Percentiles rank a stretch among this genome's conserved stretches.
These are phyloP conservation scores for Habropoda laboriosa DNA, from an alignment of 1,140 invertebrate species.

Conservation along the genomic window DNA sequence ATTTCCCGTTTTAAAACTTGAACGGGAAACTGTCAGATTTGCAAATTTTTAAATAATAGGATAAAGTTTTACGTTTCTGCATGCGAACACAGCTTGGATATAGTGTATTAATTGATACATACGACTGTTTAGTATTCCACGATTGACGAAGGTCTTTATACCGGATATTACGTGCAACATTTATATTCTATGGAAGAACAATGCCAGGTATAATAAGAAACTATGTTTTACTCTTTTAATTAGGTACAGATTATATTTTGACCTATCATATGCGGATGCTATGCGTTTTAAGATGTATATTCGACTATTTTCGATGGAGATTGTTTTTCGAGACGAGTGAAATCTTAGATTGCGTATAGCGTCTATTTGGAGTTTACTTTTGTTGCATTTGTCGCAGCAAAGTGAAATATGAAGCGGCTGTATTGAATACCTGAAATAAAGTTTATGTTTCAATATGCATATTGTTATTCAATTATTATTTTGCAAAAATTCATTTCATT, in stretches of 20 bases:
- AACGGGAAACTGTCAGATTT: not conserved
- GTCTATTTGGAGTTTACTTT: not conserved
- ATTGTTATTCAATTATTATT: too few relatives aligned
- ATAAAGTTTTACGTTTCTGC: not conserved
- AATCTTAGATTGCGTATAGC: not conserved
- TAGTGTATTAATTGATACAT: slow-evolving; percentile 9
- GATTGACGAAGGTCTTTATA: not conserved
- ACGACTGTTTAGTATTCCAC: slow-evolving; percentile 5
- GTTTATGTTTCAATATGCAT: not conserved
- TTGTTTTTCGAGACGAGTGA: slow-evolving; percentile 13
- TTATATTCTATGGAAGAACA: not conserved
- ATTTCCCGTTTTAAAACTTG: not conserved
- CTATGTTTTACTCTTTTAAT: not conserved
- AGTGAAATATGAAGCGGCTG: slow-evolving; percentile 51
- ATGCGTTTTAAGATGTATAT: not conserved
- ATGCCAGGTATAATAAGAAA: not conserved
- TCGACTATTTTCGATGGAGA: not conserved
- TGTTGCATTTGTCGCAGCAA: slow-evolving; percentile 30
- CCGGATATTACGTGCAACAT: slow-evolving; percentile 21
- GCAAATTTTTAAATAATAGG: not conserved
- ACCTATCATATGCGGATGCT: not conserved
- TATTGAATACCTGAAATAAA: slow-evolving; percentile 52
- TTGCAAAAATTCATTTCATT: not conserved
- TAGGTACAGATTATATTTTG: not conserved
- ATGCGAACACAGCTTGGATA: not conserved